These are phyloP conservation scores for Ciconia boyciana DNA, from an alignment of 2,113 vertebrate genomes.

Conservation along the genomic window DNA sequence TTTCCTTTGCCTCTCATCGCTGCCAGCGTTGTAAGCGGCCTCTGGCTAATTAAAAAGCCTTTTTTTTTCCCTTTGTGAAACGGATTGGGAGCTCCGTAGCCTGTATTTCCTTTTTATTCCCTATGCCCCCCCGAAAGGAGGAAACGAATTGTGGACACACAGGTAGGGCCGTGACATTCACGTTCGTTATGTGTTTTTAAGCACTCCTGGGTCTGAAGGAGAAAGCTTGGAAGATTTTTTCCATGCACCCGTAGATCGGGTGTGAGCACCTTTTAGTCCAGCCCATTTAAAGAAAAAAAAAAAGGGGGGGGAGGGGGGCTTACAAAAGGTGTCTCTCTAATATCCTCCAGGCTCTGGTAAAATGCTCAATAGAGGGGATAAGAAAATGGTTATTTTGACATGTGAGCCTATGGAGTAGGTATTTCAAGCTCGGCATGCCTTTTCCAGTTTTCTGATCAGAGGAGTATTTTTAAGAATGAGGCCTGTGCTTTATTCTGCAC, in stretches of 20 bases:
- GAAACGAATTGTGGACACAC: neutral
- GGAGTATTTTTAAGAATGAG: slow-evolving; percentile 7
- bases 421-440: neutral
- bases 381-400: neutral
- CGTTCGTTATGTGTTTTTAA: neutral
- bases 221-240: neutral
- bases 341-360: neutral
- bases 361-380: neutral
- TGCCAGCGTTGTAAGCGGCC: neutral
- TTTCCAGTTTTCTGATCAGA: neutral
- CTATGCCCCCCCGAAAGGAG: neutral
- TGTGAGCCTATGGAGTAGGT: neutral
- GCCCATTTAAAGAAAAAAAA: neutral
- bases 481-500: neutral
- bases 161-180: slow-evolving; percentile 23
- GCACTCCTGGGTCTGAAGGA: neutral
- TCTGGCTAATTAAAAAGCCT: neutral
- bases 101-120: neutral
- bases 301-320: neutral
- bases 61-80: neutral
- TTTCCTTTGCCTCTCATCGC: neutral
- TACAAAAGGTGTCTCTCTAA: neutral
- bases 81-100: neutral
- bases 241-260: neutral
- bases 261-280: slow-evolving; percentile 18